Percentiles rank a stretch among this genome's conserved stretches.
Evolutionary conservation across 2,113 vertebrate genomes (phyloP).

Genomic region (Ardeotis arabs): DNA sequence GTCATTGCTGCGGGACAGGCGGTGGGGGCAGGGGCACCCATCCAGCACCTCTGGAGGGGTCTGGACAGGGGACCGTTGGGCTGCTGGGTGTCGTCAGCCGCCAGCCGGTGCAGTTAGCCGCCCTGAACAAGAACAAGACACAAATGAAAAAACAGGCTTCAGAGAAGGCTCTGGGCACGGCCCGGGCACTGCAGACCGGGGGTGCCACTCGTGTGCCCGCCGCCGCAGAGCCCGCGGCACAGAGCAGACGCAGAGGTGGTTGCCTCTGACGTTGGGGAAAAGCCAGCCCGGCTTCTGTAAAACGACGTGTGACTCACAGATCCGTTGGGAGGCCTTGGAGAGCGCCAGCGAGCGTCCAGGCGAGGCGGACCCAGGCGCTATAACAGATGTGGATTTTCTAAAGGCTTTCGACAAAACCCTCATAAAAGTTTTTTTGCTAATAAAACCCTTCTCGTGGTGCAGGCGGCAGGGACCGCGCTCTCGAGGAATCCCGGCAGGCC

Average conservation of each 20-base stretch:
- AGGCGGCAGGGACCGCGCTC: neutral
- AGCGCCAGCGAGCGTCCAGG: fast-evolving
- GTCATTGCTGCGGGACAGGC: neutral
- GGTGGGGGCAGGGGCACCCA: neutral
- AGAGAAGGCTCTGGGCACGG: neutral
- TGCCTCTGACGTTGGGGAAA: neutral
- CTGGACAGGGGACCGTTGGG: fast-evolving
- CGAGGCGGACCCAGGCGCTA: neutral
- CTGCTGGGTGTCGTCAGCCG: neutral
- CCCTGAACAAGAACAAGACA: neutral
- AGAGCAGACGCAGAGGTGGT: too few species aligned
- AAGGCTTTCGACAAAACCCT: neutral
- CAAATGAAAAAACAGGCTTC: fast-evolving
- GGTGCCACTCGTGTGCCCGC: too few species aligned
- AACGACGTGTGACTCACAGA: neutral
- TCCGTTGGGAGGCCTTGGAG: neutral
- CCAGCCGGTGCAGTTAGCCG: neutral
- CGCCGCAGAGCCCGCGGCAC: neutral
- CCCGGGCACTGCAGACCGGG: neutral
- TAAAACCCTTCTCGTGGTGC: neutral
- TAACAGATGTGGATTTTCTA: fast-evolving
- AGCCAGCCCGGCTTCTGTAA: neutral
- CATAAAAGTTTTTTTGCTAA: neutral
- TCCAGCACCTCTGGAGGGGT: neutral
- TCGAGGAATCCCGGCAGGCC: neutral